Evolutionary conservation across 2,113 vertebrate genomes (phyloP).

Genomic region (Odontophorus gujanensis): DNA sequence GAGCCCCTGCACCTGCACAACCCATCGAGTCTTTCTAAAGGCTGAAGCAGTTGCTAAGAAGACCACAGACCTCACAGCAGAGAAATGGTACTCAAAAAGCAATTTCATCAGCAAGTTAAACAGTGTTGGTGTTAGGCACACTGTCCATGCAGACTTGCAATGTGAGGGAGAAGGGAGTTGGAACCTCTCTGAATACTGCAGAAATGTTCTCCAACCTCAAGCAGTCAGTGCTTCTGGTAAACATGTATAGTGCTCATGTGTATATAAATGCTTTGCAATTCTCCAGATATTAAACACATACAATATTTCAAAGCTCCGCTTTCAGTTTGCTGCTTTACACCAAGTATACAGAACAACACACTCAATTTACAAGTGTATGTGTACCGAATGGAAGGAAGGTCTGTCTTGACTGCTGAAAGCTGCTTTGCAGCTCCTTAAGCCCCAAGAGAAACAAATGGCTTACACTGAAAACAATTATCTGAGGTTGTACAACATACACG

Average conservation of each 20-base stretch:
- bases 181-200: background rate
- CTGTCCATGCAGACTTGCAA: background rate
- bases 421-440: no score
- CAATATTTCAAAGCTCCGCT: background rate
- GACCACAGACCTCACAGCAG: background rate
- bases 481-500: background rate
- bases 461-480: background rate
- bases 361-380: no score
- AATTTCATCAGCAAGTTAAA: background rate
- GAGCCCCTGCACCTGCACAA: no score
- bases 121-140: background rate
- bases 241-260: background rate
- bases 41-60: background rate
- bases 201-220: background rate
- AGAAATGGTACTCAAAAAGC: background rate
- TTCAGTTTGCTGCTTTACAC: background rate
- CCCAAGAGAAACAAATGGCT: background rate
- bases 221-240: background rate
- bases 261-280: background rate
- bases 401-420: no score
- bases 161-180: background rate
- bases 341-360: background rate
- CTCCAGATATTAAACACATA: background rate
- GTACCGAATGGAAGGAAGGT: no score
- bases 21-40: background rate